Evolutionary conservation across 92 coral and sea anemone genomes (phyloP).

Genomic region (Porites lobata): DNA sequence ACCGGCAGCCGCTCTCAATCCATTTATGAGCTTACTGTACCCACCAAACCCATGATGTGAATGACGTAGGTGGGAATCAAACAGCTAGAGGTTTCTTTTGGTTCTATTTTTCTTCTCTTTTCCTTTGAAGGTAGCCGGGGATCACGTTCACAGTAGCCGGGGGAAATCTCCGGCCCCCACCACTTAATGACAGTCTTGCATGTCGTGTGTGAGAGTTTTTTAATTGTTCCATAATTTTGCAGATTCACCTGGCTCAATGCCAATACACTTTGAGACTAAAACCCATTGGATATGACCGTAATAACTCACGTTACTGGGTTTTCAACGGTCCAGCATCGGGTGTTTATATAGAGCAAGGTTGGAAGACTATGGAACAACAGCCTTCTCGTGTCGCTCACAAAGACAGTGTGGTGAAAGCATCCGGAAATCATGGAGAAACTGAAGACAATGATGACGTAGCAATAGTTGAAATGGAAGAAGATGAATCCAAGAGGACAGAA

Average conservation of each 20-base stretch:
- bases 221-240: background rate
- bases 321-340: constrained; percentile 73
- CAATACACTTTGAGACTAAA: constrained; percentile 62
- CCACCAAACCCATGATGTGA: too few relatives aligned
- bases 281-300: constrained; percentile 90
- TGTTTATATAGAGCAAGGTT: constrained; percentile 87
- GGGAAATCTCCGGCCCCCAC: too few relatives aligned
- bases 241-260: constrained; percentile 67
- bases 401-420: background rate
- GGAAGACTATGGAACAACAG: constrained; percentile 60
- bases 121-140: too few relatives aligned
- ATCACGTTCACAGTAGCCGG: too few relatives aligned
- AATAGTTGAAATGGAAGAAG: constrained; percentile 12
- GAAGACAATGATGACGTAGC: background rate
- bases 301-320: constrained; percentile 93
- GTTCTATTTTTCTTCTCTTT: too few relatives aligned
- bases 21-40: too few relatives aligned
- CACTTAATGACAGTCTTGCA: too few relatives aligned
- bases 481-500: background rate
- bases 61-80: too few relatives aligned
- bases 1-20: too few relatives aligned
- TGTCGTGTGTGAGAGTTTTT: background rate
- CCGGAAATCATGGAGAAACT: background rate
- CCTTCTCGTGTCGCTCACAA: constrained; percentile 7
- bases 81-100: too few relatives aligned